Evolutionary conservation across 2,113 vertebrate genomes (phyloP).

Genomic region (Colistium nudipinnis): DNA sequence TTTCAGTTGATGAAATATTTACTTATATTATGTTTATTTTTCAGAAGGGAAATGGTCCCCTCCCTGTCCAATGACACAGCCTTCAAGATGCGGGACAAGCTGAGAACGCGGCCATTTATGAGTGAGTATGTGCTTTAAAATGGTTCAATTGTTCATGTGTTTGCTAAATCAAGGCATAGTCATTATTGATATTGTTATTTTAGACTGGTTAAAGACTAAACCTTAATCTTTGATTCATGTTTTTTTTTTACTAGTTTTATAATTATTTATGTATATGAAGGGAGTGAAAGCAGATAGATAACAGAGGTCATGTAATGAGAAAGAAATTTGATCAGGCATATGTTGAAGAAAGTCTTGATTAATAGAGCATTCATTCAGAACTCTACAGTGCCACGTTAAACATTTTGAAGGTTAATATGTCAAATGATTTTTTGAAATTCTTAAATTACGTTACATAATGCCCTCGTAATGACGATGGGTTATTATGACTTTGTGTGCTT

Average conservation of each 20-base stretch:
- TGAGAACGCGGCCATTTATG: too few species aligned
- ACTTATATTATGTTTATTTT: too few species aligned
- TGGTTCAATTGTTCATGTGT: too few species aligned
- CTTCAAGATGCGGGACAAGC: background rate
- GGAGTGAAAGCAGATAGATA: background rate
- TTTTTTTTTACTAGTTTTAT: background rate
- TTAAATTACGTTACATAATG: too few species aligned
- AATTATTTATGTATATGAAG: conserved; percentile 3
- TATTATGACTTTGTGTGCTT: background rate
- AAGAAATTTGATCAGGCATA: conserved; percentile 21
- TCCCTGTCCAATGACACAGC: background rate
- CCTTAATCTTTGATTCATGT: background rate
- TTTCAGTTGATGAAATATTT: conserved; percentile 2
- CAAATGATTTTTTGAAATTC: too few species aligned
- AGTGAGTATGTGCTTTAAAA: too few species aligned
- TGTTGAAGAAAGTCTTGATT: conserved; percentile 18
- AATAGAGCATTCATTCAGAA: conserved; percentile 34
- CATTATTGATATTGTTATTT: background rate
- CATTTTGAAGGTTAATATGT: background rate
- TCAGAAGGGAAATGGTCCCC: too few species aligned
- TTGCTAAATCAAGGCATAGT: background rate
- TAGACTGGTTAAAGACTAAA: background rate
- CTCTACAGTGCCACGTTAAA: conserved; percentile 19
- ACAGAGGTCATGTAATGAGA: background rate
- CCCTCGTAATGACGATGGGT: too few species aligned